Base-by-base conservation (phyloP, 2,888 invertebrate genomes). In the Onchidella celtica region DNA sequence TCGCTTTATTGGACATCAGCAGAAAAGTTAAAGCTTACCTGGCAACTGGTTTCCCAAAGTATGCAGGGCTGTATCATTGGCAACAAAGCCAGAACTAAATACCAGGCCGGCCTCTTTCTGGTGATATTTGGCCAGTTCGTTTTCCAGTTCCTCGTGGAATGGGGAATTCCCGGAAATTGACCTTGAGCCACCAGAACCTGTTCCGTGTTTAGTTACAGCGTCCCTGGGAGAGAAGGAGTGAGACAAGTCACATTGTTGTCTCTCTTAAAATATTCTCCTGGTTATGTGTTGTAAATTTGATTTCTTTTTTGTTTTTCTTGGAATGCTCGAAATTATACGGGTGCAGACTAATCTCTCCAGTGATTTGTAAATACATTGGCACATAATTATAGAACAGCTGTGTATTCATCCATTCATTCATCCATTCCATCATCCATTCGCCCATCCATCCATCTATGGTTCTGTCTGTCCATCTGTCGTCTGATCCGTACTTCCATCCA, bases 111-210 rank as follows among this genome's bases (percentile, higher is more conserved):
- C 11, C 24, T 61, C 61, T n/a, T 61, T 61, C 61, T 61, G 61
- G 61, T 61, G 61, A 61, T 61, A 61, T n/a, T 61, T 61, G 11
- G 61, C 61, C 11, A 61, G 61, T 24, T 61, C 17, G 17, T n/a
- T n/a, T 24, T 61, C 61, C 11, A 61, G 24, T 24, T 61, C 61
- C 24, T 61, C 61, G 61, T 61, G 61, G 24, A n/a, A 61, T 9
- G 14, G 61, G 61, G 61, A 61, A 61, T 61, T 61, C 24, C 61
- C 61, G 24, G 61, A 61, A 6, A 61, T 61, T 61, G 24, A 61
- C 24, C 61, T 9, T 17, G 61, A 61, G 14, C 61, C 61, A n/a
- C 61, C 61, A 6, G 61, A 61, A 9, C 61, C 61, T 17, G 61
- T n/a, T 24, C 61, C 61, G 61, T 61, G 61, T 61, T 61, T 61